These are phyloP conservation scores for Erpetoichthys calabaricus DNA, from an alignment of 2,797 vertebrate genomes.

Conservation along the genomic window DNA sequence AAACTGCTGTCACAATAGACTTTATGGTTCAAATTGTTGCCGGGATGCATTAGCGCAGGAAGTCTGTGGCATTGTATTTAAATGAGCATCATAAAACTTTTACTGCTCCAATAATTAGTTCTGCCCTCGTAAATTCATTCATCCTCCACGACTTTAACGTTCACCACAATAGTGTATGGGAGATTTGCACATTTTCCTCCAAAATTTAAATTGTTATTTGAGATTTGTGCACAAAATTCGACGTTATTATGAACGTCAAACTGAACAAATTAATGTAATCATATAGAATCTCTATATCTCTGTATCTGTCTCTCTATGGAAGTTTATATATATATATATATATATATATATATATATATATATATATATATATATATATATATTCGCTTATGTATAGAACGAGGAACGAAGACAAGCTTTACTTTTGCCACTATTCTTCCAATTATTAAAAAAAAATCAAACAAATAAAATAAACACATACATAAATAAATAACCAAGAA, in stretches of 20 bases:
- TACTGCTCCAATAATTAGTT: slow-evolving; percentile 65
- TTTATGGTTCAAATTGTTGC: slow-evolving; percentile 74
- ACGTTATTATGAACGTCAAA: too few species aligned
- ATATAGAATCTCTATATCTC: too few species aligned
- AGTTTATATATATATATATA: too few species aligned
- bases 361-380: too few species aligned
- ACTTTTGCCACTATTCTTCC: neutral
- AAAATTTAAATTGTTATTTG: slow-evolving; percentile 7
- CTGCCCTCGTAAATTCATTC: slow-evolving; percentile 57
- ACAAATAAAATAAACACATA: neutral
- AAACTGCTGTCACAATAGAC: slow-evolving; percentile 35
- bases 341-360: too few species aligned
- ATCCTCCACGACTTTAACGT: slow-evolving; percentile 40
- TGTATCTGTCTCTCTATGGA: too few species aligned
- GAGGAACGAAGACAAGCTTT: too few species aligned
- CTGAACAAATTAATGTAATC: too few species aligned
- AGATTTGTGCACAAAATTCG: neutral
- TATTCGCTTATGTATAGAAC: too few species aligned
- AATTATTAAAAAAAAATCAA: slow-evolving; percentile 1
- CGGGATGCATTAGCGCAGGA: slow-evolving; percentile 56
- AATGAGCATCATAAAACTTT: slow-evolving; percentile 87
- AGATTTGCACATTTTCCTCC: neutral
- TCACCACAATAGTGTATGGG: slow-evolving; percentile 18
- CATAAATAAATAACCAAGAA: neutral
- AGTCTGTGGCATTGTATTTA: slow-evolving; percentile 68